Evolutionary conservation across 1,140 invertebrate genomes (phyloP).

Genomic region (Halyomorpha halys): DNA sequence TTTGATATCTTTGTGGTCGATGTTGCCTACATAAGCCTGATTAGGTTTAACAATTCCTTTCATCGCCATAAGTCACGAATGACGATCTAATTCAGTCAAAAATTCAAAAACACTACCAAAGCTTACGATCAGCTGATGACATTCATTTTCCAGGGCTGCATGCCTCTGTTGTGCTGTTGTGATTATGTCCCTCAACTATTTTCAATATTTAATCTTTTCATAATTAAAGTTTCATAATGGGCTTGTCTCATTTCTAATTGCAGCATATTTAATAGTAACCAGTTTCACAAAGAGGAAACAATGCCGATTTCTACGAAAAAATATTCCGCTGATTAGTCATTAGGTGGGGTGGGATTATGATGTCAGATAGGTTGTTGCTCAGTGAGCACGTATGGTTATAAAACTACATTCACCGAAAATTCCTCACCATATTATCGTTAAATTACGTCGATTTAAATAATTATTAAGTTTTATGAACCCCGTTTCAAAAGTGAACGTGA

Average conservation of each 20-base stretch:
- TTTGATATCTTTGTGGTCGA: slow-evolving; percentile 4
- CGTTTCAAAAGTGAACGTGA: neutral
- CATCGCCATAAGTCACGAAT: slow-evolving; percentile 1
- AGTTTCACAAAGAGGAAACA: too few relatives aligned
- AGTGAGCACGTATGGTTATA: too few relatives aligned
- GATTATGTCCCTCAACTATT: neutral
- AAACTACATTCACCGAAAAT: too few relatives aligned
- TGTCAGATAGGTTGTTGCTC: slow-evolving; percentile 10
- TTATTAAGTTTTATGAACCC: neutral
- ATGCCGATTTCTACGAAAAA: neutral
- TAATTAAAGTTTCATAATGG: neutral
- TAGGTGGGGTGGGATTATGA: neutral
- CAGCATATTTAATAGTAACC: too few relatives aligned
- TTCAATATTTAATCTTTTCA: neutral
- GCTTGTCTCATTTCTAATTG: too few relatives aligned
- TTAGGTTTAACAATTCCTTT: neutral
- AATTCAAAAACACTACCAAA: slow-evolving; percentile 2
- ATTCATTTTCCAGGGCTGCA: neutral
- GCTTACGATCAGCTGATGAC: neutral
- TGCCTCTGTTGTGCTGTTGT: neutral
- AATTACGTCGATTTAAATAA: too few relatives aligned
- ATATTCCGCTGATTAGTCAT: slow-evolving; percentile 9
- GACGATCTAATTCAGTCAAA: neutral
- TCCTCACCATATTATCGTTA: too few relatives aligned
- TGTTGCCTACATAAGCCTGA: neutral